Evolutionary conservation across 1,140 invertebrate species (phyloP), one percentile per base, ranked within the genome.

Genomic region (Drosophila subobscura): DNA sequence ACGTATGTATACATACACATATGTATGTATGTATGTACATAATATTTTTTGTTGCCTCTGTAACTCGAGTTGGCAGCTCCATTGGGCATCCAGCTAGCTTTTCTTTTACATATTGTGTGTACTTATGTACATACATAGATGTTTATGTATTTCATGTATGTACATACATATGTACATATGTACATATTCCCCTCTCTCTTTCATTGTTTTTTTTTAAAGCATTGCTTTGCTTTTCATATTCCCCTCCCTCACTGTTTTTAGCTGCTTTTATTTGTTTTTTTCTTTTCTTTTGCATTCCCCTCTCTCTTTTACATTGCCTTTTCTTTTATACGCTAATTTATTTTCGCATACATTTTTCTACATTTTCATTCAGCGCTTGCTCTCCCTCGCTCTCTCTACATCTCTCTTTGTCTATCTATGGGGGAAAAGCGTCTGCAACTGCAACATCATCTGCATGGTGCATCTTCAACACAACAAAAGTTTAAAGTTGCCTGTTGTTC

Each of bases 311-410:
- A 4, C 33, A 37, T 37, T 12, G 10, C 42, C 42, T 58, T 54
- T 52, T 74, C 37, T 42, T 74, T 45, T 76, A 40, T 65, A 72
- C 58, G 76, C 56, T 78, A 77, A 78, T 78, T 78, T 78, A 76
- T 65, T 78, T 75, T 70, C 49, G 51, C 42, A 23, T 37, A 37
- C 33, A 37, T 37, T 65, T 55, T 65, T 75, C 49, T 51, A 64
- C 53, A 68, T 64, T 64, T 58, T 60, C 44, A 49, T 67, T 33
- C 29, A 33, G 29, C 29, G 29, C 29, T 29, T 3, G 27, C 27
- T 29, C 37, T 4, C 27, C 44, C 8, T 42, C 22, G 4, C 25
- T 5, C 20, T 41, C 53, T 10, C 1, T 33, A 3, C 8, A 27
- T 54, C 37, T 49, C 37, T 41, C 47, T 67, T 46, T 41, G n/a